Evolutionary conservation across 2,113 vertebrate species (phyloP).

Genomic region (Nerophis ophidion): DNA sequence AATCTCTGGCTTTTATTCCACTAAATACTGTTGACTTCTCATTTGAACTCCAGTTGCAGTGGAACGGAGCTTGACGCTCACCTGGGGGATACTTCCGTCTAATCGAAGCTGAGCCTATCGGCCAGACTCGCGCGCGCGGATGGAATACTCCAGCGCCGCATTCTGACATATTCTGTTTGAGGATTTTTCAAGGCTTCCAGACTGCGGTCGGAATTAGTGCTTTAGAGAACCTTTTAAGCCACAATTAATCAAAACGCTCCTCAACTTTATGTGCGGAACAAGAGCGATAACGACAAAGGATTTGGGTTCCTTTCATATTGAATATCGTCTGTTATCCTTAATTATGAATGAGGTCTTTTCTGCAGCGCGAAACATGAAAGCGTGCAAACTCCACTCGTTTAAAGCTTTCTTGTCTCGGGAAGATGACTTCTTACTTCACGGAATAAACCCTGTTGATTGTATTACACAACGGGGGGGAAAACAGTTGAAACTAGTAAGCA

Average conservation of each 20-base stretch:
- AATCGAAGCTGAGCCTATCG: slow-evolving; percentile 44
- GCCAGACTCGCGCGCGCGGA: slow-evolving; percentile 37
- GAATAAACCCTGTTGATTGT: background rate
- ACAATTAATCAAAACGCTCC: slow-evolving; percentile 12
- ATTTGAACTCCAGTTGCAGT: slow-evolving; percentile 49
- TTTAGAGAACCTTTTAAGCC: slow-evolving; percentile 34
- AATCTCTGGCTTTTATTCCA: slow-evolving; percentile 68
- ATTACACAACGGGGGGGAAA: no score
- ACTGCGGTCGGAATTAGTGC: slow-evolving; percentile 35
- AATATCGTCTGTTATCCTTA: slow-evolving; percentile 10
- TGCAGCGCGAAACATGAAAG: background rate
- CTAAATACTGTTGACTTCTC: slow-evolving; percentile 66
- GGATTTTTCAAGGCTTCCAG: slow-evolving; percentile 34
- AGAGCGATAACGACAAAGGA: slow-evolving; percentile 27
- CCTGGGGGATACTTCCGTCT: slow-evolving; percentile 54
- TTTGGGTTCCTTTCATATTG: slow-evolving; percentile 16
- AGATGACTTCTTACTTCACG: background rate
- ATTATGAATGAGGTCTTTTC: slow-evolving; percentile 8
- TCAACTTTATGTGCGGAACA: slow-evolving; percentile 14
- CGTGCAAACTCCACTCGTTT: background rate
- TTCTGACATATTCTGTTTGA: slow-evolving; percentile 54
- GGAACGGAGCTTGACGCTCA: slow-evolving; percentile 47
- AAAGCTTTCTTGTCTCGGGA: background rate
- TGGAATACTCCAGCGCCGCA: slow-evolving; percentile 42
- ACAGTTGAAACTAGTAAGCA: no score